Evolutionary conservation across 2,888 invertebrate species (phyloP).

Genomic region (Spisula solida): DNA sequence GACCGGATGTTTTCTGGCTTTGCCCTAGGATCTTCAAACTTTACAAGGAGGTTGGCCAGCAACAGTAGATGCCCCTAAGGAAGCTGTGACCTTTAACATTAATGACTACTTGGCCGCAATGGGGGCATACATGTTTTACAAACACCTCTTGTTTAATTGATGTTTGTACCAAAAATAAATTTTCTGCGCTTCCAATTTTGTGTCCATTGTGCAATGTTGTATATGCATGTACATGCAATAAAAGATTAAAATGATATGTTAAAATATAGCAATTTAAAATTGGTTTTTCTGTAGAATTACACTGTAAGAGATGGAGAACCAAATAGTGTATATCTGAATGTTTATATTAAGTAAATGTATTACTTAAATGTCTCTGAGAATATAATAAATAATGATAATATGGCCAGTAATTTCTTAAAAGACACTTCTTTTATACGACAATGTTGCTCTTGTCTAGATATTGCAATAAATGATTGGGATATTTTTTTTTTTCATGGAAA

Average conservation of each 20-base stretch:
- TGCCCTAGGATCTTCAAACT: too few relatives aligned
- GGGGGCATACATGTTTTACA: too few relatives aligned
- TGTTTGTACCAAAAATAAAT: neutral
- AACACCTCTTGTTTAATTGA: too few relatives aligned
- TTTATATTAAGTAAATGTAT: neutral
- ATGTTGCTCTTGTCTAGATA: too few relatives aligned
- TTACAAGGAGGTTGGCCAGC: too few relatives aligned
- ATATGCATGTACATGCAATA: neutral
- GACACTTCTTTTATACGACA: neutral
- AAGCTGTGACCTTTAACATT: too few relatives aligned
- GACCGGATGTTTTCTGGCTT: too few relatives aligned
- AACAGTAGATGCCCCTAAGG: too few relatives aligned
- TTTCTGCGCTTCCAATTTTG: slow-evolving; percentile 9
- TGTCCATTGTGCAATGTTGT: slow-evolving; percentile 4
- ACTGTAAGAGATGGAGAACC: neutral
- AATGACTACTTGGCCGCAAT: too few relatives aligned
- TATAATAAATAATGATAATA: neutral
- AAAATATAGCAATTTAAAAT: neutral
- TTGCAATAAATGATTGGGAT: too few relatives aligned
- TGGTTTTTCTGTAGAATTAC: neutral
- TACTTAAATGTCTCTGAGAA: neutral
- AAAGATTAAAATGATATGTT: neutral
- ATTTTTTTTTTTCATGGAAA: too few relatives aligned
- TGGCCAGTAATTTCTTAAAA: slow-evolving; percentile 7
- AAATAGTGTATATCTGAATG: neutral